A percentile compares a stretch with the other conserved stretches of the same genome.
Conservation (phyloP, 2,888 invertebrate genomes). For the Elegia similella region DNA sequence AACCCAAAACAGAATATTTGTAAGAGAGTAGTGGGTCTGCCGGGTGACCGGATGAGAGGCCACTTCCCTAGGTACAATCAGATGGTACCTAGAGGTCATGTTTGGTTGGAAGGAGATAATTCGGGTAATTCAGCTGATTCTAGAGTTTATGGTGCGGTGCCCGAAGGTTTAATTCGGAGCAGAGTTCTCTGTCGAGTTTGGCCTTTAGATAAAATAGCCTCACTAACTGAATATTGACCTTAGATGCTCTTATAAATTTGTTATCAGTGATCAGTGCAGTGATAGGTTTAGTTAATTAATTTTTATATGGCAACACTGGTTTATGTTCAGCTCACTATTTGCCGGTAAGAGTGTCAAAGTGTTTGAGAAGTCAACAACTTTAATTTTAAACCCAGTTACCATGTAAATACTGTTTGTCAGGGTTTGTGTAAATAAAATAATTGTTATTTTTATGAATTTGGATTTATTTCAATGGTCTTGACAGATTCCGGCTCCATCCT, state of each 20-base stretch:
- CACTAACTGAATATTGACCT: slow-evolving; percentile 50
- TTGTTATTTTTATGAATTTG: slow-evolving; percentile 30
- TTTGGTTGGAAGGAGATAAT: slow-evolving; percentile 97
- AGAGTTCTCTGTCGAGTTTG: slow-evolving; percentile 91
- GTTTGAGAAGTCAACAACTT: background rate
- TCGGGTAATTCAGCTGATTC: slow-evolving; percentile 92
- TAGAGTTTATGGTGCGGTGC: slow-evolving; percentile 92
- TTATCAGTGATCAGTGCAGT: background rate
- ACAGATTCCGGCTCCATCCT: slow-evolving; percentile 62
- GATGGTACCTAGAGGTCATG: slow-evolving; percentile 90
- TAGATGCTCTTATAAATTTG: background rate
- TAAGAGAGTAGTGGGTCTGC: slow-evolving; percentile 89
- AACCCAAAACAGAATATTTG: slow-evolving; percentile 92
- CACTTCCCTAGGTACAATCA: slow-evolving; percentile 64
- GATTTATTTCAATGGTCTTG: slow-evolving; percentile 69
- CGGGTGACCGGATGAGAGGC: slow-evolving; percentile 86
- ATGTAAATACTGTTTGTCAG: background rate
- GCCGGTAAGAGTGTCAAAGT: no score
- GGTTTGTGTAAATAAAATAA: slow-evolving; percentile 6
- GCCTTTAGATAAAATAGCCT: slow-evolving; percentile 82
- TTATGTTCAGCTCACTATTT: no score
- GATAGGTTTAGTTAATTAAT: no score
- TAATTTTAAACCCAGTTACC: background rate
- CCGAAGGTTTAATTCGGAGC: slow-evolving; percentile 90
- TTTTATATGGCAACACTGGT: no score